Evolutionary conservation across 2,888 invertebrate genomes (phyloP), one percentile per base, ranked within the genome.

Genomic region (Holacanthella duospinosa): DNA sequence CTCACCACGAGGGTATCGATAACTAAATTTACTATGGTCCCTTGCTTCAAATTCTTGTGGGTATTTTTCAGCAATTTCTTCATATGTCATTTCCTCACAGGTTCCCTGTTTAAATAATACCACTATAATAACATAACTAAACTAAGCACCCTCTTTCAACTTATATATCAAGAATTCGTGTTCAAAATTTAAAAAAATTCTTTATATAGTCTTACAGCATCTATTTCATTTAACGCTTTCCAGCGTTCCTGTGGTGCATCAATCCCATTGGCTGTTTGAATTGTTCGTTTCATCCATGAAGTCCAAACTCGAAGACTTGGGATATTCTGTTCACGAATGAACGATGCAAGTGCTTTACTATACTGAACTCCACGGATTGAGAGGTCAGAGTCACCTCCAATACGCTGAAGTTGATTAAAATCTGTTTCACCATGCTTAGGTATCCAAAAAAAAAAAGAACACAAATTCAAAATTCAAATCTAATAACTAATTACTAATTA

Each of bases 71-170:
- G 90, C 87, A 72, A 99, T 99, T 79, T 97, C 95, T 73, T 93
- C 91, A 76, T 99, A 99, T 0, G 96, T 96, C 91, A 99, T 92
- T 78, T 96, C 96, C 78, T 99, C 99, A 77, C 99, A 99, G 73
- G 94, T 94, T 61, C 99, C 99, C 93, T 93, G 79, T n/a, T n/a
- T n/a, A n/a, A n/a, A n/a, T n/a, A n/a, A n/a, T n/a, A n/a, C n/a
- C n/a, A n/a, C n/a, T n/a, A n/a, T n/a, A n/a, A n/a, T n/a, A n/a
- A n/a, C n/a, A n/a, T n/a, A 29, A 74, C 74, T 48, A 29, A 21
- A 53, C 25, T 58, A 29, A 48, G 16, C 44, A 55, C 24, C 6
- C 19, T 59, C 6, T 26, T 16, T 28, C n/a, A n/a, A 6, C 53
- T 21, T 53, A 12, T 6, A 9, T 24, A 6, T 53, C 53, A 53